A percentile compares a stretch with the other conserved stretches of the same genome.
phyloP scores from a whole-genome alignment of 2,113 vertebrate genomes.

The Crotalus helleri region DNA sequence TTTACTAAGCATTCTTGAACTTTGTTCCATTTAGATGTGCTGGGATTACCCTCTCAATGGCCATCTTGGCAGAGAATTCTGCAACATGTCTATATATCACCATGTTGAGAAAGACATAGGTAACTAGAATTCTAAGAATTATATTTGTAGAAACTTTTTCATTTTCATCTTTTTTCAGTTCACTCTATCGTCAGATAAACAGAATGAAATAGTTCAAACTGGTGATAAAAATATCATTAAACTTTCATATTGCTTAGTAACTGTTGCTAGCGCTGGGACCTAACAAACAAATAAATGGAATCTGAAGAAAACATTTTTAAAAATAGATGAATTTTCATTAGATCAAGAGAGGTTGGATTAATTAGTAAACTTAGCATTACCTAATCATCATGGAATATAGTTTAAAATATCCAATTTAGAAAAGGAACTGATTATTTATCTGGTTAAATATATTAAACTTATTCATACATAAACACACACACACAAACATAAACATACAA shows the following conservation, averaged over 20 bases:
- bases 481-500: neutral
- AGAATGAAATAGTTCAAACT: neutral
- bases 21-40: neutral
- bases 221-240: neutral
- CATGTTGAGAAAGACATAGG: neutral
- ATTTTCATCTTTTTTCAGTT: neutral
- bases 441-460: constrained; percentile 24
- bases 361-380: constrained; percentile 4
- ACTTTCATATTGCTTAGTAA: neutral
- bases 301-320: constrained; percentile 1
- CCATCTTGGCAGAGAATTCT: neutral
- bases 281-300: neutral
- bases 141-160: neutral
- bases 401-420: constrained; percentile 45
- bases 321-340: constrained; percentile 14
- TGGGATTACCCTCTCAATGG: neutral
- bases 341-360: constrained; percentile 13
- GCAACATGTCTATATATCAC: neutral
- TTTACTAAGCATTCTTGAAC: neutral
- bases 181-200: neutral
- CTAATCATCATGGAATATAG: neutral
- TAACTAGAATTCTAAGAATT: neutral
- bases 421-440: constrained; percentile 33
- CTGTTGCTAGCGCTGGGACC: neutral
- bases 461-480: constrained; percentile 7